Base-by-base conservation (phyloP, 2,888 invertebrate species). In the Ophion ellenae region DNA sequence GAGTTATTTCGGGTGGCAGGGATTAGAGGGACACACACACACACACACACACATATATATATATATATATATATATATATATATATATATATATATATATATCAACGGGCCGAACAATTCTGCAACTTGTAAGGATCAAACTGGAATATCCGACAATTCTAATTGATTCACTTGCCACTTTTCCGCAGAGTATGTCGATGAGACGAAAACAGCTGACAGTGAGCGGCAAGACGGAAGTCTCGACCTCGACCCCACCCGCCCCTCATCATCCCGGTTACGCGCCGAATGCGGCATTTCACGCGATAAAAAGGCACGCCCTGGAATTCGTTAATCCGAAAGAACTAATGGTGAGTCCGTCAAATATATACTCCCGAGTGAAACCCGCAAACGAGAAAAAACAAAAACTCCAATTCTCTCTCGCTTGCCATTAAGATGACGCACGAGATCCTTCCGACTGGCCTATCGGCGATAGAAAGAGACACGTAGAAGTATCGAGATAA, bases 201-300 rank as follows among this genome's bases (percentile, higher is more conserved):
- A 92, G 94, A 85, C 91, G 93, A 87, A 93, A 93, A 89, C 92
- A 93, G 75, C 87, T 94, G 67, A 92, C 92, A 3, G 91, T 90
- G 28, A 91, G 93, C 17, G 94, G 94, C 24, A 94, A 94, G 87
- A 93, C 94, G 32, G 94, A 94, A 90, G 90, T 93, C 77, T 90
- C 93, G 17, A 92, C 93, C 28, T 91, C 90, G 93, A 95, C 94
- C 82, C 96, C 94, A 92, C 96, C 94, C 90, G 95, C 96, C 69
- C 95, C 96, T 47, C 96, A 96, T 88, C 96, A 96, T 93, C 97
- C 98, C n/a, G 98, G 98, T 14, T 99, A 99, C 93, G 98, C 97
- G 69, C 98, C 97, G 6, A 98, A 99, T 93, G 99, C 99, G 14
- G 99, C 99, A 3, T 96, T 98, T 88, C 99, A 99, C 89, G 99